Conservation (phyloP, 2,797 vertebrate genomes). For the Mormyrus proboscirostris region DNA sequence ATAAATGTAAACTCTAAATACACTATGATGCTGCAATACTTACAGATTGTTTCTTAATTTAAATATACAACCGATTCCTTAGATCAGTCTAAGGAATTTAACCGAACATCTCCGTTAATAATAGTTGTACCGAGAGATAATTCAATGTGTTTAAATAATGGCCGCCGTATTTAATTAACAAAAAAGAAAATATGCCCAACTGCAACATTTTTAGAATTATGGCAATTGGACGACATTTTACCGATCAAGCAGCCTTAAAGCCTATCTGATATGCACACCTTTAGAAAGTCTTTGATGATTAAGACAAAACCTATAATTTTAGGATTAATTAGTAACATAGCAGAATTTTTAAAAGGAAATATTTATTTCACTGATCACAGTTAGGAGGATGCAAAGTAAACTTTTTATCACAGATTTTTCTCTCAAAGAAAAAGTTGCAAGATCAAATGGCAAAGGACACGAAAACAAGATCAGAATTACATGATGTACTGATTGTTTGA, state of each 20-base stretch:
- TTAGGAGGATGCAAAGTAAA: not conserved
- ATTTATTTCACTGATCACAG: not conserved
- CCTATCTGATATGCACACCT: not conserved
- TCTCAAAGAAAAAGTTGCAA: not conserved
- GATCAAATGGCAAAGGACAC: not conserved
- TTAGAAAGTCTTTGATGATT: not conserved
- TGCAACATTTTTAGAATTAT: not conserved
- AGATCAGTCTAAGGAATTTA: not conserved
- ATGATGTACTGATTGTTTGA: not conserved
- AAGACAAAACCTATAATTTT: not conserved
- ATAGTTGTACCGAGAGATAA: conserved; percentile 47
- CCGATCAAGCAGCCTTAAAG: not conserved
- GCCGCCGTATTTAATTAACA: conserved; percentile 35
- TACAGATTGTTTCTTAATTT: not conserved
- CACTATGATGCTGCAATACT: not conserved
- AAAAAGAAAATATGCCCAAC: not conserved
- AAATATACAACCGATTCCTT: not conserved
- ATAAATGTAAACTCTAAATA: conserved; percentile 20
- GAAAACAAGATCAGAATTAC: not conserved
- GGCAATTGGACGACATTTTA: not conserved
- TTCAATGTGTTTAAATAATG: conserved; percentile 41
- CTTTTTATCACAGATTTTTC: not conserved
- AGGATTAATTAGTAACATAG: not conserved
- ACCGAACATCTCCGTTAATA: not conserved
- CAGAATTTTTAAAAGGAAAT: not conserved